Evolutionary conservation across 2,113 vertebrate species (phyloP).

Genomic region (Hyperopisus bebe): DNA sequence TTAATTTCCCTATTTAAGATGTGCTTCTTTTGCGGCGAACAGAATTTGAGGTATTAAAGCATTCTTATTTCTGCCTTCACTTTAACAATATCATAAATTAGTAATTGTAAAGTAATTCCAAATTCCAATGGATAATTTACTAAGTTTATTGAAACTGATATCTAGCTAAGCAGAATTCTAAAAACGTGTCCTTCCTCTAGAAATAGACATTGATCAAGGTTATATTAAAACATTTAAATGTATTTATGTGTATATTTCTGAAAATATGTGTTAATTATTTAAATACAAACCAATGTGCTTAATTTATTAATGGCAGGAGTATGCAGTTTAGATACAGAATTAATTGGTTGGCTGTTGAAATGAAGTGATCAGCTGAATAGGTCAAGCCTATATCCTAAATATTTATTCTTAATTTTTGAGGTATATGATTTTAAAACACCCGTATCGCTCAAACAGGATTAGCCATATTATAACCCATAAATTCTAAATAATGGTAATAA

Average conservation of each 20-base stretch:
- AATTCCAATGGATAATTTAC: not conserved
- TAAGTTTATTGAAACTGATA: not conserved
- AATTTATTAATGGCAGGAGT: not conserved
- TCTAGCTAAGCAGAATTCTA: not conserved
- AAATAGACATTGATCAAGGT: not conserved
- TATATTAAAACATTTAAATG: not conserved
- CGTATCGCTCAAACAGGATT: not conserved
- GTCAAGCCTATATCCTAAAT: not conserved
- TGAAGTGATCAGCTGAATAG: not conserved
- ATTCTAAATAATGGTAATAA: not conserved
- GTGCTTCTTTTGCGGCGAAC: not conserved
- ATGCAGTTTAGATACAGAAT: not conserved
- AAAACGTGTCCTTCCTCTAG: not conserved
- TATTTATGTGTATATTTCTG: not conserved
- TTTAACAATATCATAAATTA: not conserved
- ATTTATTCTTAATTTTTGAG: not conserved
- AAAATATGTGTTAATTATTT: not conserved
- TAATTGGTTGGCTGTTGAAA: not conserved
- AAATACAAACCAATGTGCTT: not conserved
- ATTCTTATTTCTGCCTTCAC: not conserved
- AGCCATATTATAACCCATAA: not conserved
- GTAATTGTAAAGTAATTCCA: not conserved
- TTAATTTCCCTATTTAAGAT: not conserved
- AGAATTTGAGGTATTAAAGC: not conserved
- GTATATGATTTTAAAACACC: not conserved